Evolutionary conservation across 2,888 invertebrate species (phyloP).

Genomic region (Epicampocera succincta): DNA sequence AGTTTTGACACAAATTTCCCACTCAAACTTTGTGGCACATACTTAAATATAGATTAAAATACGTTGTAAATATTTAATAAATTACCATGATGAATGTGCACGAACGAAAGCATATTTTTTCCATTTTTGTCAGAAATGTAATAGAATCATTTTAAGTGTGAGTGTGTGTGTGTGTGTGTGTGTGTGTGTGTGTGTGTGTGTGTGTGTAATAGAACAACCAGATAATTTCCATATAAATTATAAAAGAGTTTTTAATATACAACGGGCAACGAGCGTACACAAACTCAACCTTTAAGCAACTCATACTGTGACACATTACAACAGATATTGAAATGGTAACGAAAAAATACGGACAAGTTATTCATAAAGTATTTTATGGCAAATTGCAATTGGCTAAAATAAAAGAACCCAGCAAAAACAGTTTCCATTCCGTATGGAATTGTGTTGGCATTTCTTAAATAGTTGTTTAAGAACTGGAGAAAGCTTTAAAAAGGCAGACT

Average conservation of each 20-base stretch:
- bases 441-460: too few relatives aligned
- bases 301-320: neutral
- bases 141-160: slow-evolving; percentile 1
- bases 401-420: too few relatives aligned
- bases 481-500: too few relatives aligned
- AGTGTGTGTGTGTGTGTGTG: neutral
- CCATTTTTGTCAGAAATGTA: neutral
- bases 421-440: too few relatives aligned
- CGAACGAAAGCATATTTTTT: slow-evolving; percentile 22
- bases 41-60: slow-evolving; percentile 65
- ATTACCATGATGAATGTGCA: slow-evolving; percentile 46
- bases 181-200: neutral
- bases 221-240: slow-evolving; percentile 59
- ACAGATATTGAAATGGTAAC: neutral
- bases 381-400: neutral
- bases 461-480: too few relatives aligned
- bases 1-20: slow-evolving; percentile 45
- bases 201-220: slow-evolving; percentile 27
- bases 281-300: neutral
- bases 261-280: neutral
- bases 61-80: slow-evolving; percentile 60
- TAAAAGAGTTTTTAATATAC: slow-evolving; percentile 50
- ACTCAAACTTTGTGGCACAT: slow-evolving; percentile 54
- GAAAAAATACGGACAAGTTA: neutral
- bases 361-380: slow-evolving; percentile 12